Conservation (phyloP, 2,113 vertebrate genomes). For the Apodemus sylvaticus region DNA sequence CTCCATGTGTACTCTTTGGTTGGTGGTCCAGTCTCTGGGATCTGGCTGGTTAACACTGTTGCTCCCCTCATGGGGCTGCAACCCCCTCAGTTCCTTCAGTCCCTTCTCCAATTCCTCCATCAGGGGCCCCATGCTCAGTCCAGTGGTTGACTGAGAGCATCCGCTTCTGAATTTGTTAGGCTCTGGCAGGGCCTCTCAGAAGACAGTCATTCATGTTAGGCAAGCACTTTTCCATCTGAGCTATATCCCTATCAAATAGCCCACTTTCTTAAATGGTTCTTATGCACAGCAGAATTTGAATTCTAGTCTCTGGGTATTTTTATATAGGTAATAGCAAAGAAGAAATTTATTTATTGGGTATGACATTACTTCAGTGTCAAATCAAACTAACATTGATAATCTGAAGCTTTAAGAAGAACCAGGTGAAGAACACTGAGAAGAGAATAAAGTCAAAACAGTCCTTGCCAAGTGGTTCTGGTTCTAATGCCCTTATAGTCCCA, state of each 20-base stretch:
- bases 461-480: background rate
- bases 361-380: background rate
- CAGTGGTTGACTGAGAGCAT: too few species aligned
- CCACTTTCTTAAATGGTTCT: background rate
- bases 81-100: too few species aligned
- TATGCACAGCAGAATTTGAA: background rate
- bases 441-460: background rate
- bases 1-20: too few species aligned
- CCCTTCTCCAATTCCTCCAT: too few species aligned
- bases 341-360: background rate
- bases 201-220: background rate
- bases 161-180: too few species aligned
- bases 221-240: background rate
- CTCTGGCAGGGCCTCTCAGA: too few species aligned
- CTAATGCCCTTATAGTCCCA: background rate
- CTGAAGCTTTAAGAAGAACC: background rate
- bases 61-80: too few species aligned
- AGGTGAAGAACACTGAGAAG: background rate
- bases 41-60: too few species aligned
- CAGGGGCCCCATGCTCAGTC: too few species aligned
- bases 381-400: background rate
- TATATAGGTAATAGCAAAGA: background rate
- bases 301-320: conserved; percentile 1
- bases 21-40: too few species aligned
- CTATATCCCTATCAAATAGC: background rate